These are phyloP conservation scores for Sisyra terminalis DNA, from an alignment of 2,888 invertebrate species.

Conservation along the genomic window DNA sequence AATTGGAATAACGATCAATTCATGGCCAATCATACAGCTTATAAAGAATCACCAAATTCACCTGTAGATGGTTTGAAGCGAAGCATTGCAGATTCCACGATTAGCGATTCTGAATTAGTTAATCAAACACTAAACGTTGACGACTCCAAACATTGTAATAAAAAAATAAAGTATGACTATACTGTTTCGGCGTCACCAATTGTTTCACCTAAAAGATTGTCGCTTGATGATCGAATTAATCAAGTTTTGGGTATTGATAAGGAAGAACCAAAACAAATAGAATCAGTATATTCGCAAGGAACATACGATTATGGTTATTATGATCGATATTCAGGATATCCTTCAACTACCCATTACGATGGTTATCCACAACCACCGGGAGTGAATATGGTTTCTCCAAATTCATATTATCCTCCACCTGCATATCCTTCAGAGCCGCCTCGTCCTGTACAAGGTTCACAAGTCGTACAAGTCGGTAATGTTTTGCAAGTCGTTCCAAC, in stretches of 20 bases:
- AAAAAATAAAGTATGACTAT: not conserved
- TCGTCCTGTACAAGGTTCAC: slow-evolving; percentile 8
- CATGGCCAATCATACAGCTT: slow-evolving; percentile 11
- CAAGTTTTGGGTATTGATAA: slow-evolving; percentile 37
- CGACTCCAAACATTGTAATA: slow-evolving; percentile 10
- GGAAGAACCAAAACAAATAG: slow-evolving; percentile 14
- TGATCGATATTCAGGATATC: slow-evolving; percentile 7
- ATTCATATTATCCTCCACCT: slow-evolving; percentile 4
- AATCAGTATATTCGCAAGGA: slow-evolving; percentile 10
- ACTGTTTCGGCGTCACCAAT: not conserved
- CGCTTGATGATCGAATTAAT: slow-evolving; percentile 41
- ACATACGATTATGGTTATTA: slow-evolving; percentile 8
- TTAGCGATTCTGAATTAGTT: slow-evolving; percentile 30
- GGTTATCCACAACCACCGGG: slow-evolving; percentile 6
- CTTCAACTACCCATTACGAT: slow-evolving; percentile 8
- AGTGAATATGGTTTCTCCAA: slow-evolving; percentile 4
- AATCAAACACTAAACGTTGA: slow-evolving; percentile 17
- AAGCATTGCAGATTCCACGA: slow-evolving; percentile 35
- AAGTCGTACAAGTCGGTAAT: slow-evolving; percentile 35
- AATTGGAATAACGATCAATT: not conserved
- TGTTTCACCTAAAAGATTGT: slow-evolving; percentile 35
- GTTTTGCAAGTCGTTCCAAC: slow-evolving; percentile 40
- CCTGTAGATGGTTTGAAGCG: slow-evolving; percentile 25
- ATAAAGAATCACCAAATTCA: slow-evolving; percentile 18
- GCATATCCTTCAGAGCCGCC: slow-evolving; percentile 8